Base-by-base conservation (phyloP, 2,797 vertebrate genomes). In the Xyrichtys novacula region DNA sequence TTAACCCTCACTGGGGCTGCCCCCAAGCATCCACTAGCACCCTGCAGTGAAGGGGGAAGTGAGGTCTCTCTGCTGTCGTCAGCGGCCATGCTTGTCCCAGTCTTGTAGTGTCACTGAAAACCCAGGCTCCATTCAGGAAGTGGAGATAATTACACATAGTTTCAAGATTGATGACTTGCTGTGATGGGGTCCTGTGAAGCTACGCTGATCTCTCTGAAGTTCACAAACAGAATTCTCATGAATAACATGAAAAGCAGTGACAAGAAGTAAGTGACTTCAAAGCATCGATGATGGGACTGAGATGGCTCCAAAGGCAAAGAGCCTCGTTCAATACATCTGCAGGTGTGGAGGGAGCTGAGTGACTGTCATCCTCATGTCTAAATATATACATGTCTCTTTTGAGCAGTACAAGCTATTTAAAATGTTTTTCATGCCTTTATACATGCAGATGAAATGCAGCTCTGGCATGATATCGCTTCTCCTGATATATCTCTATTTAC, bases 1-100 rank as follows among this genome's bases (percentile, higher is more conserved):
- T 92, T 91, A 92, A 91, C 90, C 88, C 84, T 88, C 72, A 48
- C 69, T 40, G 73, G 81, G 80, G 80, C 76, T 65, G 78, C 69
- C 80, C 80, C 82, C 56, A 34, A 63, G 57, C 80, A 75, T 73
- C 66, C 74, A 57, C 80, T 65, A 71, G 57, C 65, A 53, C 71
- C 48, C 74, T 23, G 58, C 70, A 75, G 26, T 43, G 68, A 54
- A 56, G 79, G 62, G 28, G 65, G 85, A 87, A 80, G 79, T 58
- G 67, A 90, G 81, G 82, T 82, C 76, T 83, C 76, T 80, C 71
- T 38, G 63, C 77, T 86, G 75, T 74, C 78, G 76, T 75, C 71
- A 15, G 50, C 72, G 75, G 69, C 81, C 76, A 63, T 0, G 70
- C 61, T 29, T 7, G 23, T 73, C 78, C 47, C 29, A 56, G 66